These are phyloP conservation scores for Hydriomena furcata DNA, from an alignment of 2,888 invertebrate species.

Conservation along the genomic window DNA sequence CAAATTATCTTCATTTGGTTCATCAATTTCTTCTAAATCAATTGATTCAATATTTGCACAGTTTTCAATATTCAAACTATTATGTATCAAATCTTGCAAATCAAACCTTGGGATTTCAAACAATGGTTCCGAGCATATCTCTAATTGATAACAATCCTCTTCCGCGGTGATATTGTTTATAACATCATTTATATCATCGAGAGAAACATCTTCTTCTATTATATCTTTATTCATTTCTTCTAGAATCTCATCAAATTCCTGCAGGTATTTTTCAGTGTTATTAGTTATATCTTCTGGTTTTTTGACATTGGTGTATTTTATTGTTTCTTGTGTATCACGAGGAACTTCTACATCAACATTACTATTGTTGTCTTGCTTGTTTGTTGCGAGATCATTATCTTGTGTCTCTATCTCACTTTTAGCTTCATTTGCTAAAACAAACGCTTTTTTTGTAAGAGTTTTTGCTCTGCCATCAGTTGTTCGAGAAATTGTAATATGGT, in stretches of 20 bases:
- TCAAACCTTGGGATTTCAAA: slow-evolving; percentile 10
- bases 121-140: not conserved
- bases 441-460: not conserved
- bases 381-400: not conserved
- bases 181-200: slow-evolving; percentile 27
- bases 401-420: not conserved
- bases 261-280: slow-evolving; percentile 5
- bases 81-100: slow-evolving; percentile 1
- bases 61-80: not conserved
- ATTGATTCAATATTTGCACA: not conserved
- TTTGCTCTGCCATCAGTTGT: not conserved
- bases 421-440: not conserved
- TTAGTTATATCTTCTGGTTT: not conserved
- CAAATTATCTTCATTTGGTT: not conserved
- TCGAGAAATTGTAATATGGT: not conserved
- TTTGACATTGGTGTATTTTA: not conserved
- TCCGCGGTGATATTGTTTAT: slow-evolving; percentile 7
- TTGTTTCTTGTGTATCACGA: not conserved
- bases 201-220: not conserved
- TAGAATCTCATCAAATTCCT: slow-evolving; percentile 27
- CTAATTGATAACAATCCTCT: not conserved
- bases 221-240: slow-evolving; percentile 9
- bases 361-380: not conserved
- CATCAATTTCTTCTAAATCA: not conserved
- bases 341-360: too few relatives aligned